These are phyloP conservation scores for Phylloscopus trochilus DNA, from an alignment of 2,113 vertebrate species.

Conservation along the genomic window DNA sequence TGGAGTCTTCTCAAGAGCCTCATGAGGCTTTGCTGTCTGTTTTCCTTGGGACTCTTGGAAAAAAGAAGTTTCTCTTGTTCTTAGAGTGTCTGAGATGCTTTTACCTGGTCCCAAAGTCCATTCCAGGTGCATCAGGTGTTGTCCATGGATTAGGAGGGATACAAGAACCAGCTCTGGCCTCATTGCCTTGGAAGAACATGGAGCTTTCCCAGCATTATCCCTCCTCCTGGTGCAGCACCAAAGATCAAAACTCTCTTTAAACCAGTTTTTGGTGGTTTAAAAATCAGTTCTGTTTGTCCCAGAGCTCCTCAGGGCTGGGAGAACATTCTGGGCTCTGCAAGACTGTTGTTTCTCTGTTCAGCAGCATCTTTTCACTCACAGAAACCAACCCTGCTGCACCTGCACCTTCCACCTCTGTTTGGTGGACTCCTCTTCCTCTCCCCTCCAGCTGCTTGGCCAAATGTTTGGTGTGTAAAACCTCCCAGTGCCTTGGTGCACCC, in stretches of 20 bases:
- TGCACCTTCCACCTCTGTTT: neutral
- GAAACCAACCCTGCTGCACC: neutral
- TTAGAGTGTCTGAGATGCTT: neutral
- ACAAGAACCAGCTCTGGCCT: neutral
- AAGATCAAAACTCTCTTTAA: neutral
- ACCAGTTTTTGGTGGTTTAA: neutral
- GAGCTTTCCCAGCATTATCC: neutral
- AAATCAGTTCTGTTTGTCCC: neutral
- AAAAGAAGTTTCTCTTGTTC: neutral
- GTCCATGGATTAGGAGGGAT: neutral
- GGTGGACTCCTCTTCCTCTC: neutral
- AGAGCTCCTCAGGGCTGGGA: neutral
- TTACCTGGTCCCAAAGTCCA: neutral
- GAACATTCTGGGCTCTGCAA: neutral
- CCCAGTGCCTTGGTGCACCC: neutral
- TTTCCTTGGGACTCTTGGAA: neutral
- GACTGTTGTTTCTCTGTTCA: neutral
- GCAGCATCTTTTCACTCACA: neutral
- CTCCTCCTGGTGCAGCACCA: neutral
- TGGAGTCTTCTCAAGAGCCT: neutral
- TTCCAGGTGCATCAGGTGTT: neutral
- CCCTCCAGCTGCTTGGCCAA: neutral
- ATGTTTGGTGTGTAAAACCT: neutral
- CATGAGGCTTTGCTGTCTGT: neutral
- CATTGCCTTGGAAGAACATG: rapidly evolving